Percentiles rank a stretch among this genome's conserved stretches.
Conservation (phyloP, 2,888 invertebrate species). For the Volucella zonaria region DNA sequence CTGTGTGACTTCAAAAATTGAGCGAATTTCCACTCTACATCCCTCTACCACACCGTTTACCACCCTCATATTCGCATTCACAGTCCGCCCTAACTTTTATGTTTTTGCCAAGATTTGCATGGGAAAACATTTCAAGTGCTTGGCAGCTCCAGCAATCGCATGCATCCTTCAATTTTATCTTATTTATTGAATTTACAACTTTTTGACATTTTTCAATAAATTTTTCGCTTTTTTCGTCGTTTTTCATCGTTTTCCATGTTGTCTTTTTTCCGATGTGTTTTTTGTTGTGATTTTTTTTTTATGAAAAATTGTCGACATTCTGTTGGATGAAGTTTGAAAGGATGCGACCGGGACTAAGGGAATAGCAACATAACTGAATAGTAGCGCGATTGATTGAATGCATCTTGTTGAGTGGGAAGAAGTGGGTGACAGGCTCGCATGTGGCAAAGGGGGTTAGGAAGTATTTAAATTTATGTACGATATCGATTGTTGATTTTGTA, state of each 20-base stretch:
- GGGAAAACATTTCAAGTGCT: slow-evolving; percentile 47
- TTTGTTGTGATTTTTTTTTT: slow-evolving; percentile 4
- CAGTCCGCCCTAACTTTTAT: slow-evolving; percentile 27
- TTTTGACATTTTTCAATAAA: slow-evolving; percentile 59
- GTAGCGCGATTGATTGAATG: slow-evolving; percentile 52
- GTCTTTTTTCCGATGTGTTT: neutral
- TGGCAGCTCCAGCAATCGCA: slow-evolving; percentile 43
- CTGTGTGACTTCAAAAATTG: slow-evolving; percentile 4
- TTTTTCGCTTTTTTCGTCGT: neutral
- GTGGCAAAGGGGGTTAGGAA: neutral
- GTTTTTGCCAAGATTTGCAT: slow-evolving; percentile 42
- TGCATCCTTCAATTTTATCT: slow-evolving; percentile 62
- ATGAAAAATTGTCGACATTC: slow-evolving; percentile 49
- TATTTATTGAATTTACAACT: slow-evolving; percentile 68
- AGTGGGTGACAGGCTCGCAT: neutral
- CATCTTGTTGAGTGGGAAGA: slow-evolving; percentile 31
- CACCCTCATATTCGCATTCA: slow-evolving; percentile 6
- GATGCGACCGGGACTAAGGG: slow-evolving; percentile 15
- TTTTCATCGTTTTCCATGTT: slow-evolving; percentile 17
- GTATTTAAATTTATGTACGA: neutral
- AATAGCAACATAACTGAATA: neutral
- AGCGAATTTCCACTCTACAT: no score
- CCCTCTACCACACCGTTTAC: neutral
- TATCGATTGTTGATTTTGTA: slow-evolving; percentile 15
- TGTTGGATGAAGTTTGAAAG: slow-evolving; percentile 35